Conservation (phyloP, 2,888 invertebrate genomes). For the Clepsis dumicolana region DNA sequence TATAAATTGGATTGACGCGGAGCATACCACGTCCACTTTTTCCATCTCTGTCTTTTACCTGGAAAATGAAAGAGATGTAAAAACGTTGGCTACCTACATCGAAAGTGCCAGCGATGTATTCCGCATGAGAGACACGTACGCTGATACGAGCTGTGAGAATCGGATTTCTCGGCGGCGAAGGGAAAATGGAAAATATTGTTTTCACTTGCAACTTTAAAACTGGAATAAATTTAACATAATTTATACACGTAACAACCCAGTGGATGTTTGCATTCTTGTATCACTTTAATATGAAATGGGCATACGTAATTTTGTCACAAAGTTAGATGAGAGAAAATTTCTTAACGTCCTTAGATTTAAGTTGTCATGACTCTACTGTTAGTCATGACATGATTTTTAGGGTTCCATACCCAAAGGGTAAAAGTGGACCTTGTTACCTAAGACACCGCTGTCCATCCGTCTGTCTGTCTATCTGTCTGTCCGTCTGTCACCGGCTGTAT, state of each 20-base stretch:
- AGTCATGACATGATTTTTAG: too few relatives aligned
- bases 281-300: neutral
- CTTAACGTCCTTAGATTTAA: too few relatives aligned
- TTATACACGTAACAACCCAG: neutral
- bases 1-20: neutral
- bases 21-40: neutral
- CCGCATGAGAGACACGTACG: constrained; percentile 24
- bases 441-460: too few relatives aligned
- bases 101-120: neutral
- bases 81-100: neutral
- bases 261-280: neutral
- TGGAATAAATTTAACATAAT: constrained; percentile 4
- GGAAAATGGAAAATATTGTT: constrained; percentile 21
- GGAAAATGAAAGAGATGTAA: neutral
- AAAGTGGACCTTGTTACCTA: too few relatives aligned
- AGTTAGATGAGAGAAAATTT: too few relatives aligned
- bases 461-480: too few relatives aligned
- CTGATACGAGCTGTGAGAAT: constrained; percentile 15
- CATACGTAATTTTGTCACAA: neutral
- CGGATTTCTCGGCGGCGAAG: neutral
- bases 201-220: constrained; percentile 2
- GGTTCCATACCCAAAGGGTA: too few relatives aligned
- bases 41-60: neutral
- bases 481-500: too few relatives aligned
- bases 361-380: too few relatives aligned